phyloP scores from a whole-genome alignment of 2,113 vertebrate species.

The Semnornis frantzii region DNA sequence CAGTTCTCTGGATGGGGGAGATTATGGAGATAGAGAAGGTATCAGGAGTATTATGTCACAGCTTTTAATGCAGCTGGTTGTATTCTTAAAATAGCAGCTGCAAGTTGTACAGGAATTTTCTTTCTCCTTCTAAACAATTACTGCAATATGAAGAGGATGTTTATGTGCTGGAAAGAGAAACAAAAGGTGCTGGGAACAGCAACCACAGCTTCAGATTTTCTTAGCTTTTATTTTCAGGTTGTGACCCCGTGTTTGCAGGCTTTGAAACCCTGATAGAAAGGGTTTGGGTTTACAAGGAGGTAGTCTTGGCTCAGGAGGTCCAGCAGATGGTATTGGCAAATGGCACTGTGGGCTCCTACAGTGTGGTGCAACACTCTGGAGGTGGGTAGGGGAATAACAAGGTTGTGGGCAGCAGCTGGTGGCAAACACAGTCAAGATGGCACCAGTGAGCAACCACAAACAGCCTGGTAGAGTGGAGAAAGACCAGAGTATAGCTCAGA shows the following conservation, averaged over 20 bases:
- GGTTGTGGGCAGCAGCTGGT: constrained; percentile 40
- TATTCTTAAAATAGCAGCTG: background rate
- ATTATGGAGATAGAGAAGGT: background rate
- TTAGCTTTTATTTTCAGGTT: background rate
- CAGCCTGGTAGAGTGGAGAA: constrained; percentile 11
- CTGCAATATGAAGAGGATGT: background rate
- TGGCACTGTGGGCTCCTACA: constrained; percentile 34
- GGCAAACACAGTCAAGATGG: constrained; percentile 14
- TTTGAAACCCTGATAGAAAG: constrained; percentile 26
- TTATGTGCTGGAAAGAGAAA: background rate
- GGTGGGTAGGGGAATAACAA: constrained; percentile 5
- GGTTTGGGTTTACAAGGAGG: constrained; percentile 26
- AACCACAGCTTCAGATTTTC: background rate
- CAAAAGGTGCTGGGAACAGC: background rate
- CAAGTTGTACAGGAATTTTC: background rate
- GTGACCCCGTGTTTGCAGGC: constrained; percentile 14
- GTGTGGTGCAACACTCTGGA: constrained; percentile 22
- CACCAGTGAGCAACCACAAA: constrained; percentile 9
- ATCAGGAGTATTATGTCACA: background rate
- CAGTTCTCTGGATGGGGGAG: background rate
- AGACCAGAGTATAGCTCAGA: background rate
- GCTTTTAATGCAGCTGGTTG: background rate
- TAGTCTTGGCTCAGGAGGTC: constrained; percentile 21
- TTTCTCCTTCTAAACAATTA: background rate
- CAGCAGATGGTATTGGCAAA: constrained; percentile 49